Base-by-base conservation (phyloP, 2,797 vertebrate genomes). In the Chelon labrosus region DNA sequence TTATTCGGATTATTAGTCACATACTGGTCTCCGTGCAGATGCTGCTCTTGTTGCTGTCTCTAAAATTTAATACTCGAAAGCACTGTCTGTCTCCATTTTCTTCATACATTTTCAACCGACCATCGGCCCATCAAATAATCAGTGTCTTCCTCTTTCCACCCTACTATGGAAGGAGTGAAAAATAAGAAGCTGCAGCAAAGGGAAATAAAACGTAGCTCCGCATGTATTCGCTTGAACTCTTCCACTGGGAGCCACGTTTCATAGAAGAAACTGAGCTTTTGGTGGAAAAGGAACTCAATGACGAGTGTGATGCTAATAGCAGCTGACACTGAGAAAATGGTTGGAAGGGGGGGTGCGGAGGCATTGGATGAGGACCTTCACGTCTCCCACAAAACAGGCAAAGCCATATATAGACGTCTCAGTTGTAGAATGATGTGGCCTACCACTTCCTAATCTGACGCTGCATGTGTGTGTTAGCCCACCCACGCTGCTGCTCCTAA, bases 371-470 rank as follows among this genome's bases (percentile, higher is more conserved):
- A 83, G 85, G 85, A 86, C 81, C 76, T 82, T 83, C 82, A 75
- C 47, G 25, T 82, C 77, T 93, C 92, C 90, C 92, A 71, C 66
- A 78, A 93, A 91, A 92, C 90, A 88, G 46, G 85, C 88, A 70
- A 89, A 79, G 61, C 78, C 95, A 93, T 91, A 94, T 92, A 95
- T 94, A 96, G 94, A 95, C 90, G 87, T 95, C 87, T 75, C 93
- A 91, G 94, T 95, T 93, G 91, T 85, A 92, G 94, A 96, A 94
- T 92, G 90, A 94, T 95, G 95, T 94, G 96, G 96, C 94, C 70
- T 90, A 96, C 96, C 96, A 93, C 96, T 97, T 97, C 96, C 96
- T 96, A 91, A 93, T 92, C 92, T 92, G 83, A 86, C 80, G 37
- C 92, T 92, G 92, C 95, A 93, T 94, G 90, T 94, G 94, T 92